A percentile compares a stretch with the other conserved stretches of the same genome.
These are phyloP conservation scores for Hyaena hyaena DNA, from an alignment of 2,113 vertebrate genomes.

Conservation along the genomic window DNA sequence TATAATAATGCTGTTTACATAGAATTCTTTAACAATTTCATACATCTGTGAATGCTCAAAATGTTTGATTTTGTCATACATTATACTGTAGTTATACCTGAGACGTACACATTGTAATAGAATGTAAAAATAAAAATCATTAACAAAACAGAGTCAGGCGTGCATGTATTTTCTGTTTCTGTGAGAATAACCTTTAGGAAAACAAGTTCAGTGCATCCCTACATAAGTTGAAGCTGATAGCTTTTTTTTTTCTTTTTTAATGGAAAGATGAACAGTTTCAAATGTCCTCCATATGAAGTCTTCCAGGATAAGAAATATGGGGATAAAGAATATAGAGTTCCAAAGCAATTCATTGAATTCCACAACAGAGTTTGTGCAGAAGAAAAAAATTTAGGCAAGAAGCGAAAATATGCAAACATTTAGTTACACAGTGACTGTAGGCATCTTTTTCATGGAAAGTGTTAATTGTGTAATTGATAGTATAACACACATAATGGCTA, in stretches of 20 bases:
- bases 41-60: conserved; percentile 69
- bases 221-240: not conserved
- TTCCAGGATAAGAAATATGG: not conserved
- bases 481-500: not conserved
- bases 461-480: not conserved
- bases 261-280: not conserved
- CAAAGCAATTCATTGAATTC: not conserved
- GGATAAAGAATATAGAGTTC: not conserved
- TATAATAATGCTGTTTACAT: conserved; percentile 69
- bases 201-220: not conserved
- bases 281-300: not conserved
- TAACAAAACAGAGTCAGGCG: conserved; percentile 57
- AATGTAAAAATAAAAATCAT: conserved; percentile 78
- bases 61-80: conserved; percentile 66
- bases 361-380: not conserved
- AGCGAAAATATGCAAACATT: not conserved
- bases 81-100: conserved; percentile 57
- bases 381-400: not conserved
- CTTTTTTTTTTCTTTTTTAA: not conserved
- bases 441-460: not conserved
- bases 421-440: not conserved
- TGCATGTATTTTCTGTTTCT: conserved; percentile 51
- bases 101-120: conserved; percentile 63
- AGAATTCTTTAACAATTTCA: conserved; percentile 67
- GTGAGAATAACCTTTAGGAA: not conserved